Evolutionary conservation across 2,113 vertebrate genomes (phyloP).

Genomic region (Motacilla alba): DNA sequence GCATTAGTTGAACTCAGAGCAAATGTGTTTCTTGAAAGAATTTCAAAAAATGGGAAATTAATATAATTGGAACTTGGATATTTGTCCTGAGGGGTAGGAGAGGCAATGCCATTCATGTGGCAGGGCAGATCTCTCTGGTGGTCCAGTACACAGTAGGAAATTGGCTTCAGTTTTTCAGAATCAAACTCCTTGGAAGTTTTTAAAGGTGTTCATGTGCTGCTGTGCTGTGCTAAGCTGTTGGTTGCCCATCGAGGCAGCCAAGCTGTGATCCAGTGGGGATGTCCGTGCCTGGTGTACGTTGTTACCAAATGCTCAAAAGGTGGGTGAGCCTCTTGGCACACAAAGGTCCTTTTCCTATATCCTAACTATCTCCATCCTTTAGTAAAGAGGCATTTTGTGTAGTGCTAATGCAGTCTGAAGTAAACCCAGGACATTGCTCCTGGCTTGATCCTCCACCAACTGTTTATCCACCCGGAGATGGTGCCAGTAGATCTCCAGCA

Average conservation of each 20-base stretch:
- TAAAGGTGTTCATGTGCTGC: not conserved
- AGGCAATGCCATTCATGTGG: not conserved
- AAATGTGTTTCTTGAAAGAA: not conserved
- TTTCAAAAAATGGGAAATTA: not conserved
- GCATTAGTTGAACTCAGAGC: not conserved
- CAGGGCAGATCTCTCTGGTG: not conserved
- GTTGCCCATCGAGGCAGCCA: fast-evolving
- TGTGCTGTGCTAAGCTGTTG: not conserved
- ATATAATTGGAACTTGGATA: not conserved
- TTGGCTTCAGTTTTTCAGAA: not conserved
- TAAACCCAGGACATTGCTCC: not conserved
- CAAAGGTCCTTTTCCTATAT: not conserved
- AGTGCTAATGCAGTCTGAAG: not conserved
- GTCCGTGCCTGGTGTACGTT: fast-evolving
- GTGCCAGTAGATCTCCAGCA: not conserved
- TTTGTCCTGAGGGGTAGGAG: not conserved
- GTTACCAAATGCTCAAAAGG: not conserved
- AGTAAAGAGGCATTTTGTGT: not conserved
- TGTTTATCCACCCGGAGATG: not conserved
- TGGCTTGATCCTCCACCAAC: not conserved
- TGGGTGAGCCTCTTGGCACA: not conserved
- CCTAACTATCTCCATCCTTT: not conserved
- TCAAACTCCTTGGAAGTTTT: not conserved
- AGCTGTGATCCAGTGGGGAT: not conserved
- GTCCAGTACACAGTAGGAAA: not conserved